Percentiles rank a stretch among this genome's conserved stretches.
phyloP scores from a whole-genome alignment of 2,797 vertebrate species.

The Echiichthys vipera region DNA sequence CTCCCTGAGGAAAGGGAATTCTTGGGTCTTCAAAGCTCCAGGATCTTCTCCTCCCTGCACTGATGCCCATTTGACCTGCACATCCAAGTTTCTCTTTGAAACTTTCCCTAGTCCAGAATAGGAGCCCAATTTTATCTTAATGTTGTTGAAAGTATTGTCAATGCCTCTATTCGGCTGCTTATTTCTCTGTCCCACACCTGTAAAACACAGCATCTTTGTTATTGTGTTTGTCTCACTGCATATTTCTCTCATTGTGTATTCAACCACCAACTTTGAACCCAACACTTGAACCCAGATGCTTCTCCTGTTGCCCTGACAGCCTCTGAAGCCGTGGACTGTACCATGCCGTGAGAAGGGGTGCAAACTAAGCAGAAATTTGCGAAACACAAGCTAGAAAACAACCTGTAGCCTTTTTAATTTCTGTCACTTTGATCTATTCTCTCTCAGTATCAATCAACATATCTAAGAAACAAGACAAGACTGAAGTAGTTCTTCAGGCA shows the following conservation, averaged over 20 bases:
- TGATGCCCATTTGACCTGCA: constrained; percentile 36
- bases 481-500: background rate
- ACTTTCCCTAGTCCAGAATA: constrained; percentile 11
- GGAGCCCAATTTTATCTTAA: constrained; percentile 26
- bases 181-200: background rate
- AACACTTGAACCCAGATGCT: background rate
- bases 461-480: constrained; percentile 22
- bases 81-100: constrained; percentile 26
- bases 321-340: constrained; percentile 21
- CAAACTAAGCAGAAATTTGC: constrained; percentile 17
- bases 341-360: background rate
- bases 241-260: constrained; percentile 16
- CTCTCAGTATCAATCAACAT: constrained; percentile 2
- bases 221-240: constrained; percentile 5
- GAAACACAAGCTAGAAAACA: constrained; percentile 21
- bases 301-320: constrained; percentile 3
- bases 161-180: constrained; percentile 2
- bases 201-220: constrained; percentile 10
- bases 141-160: constrained; percentile 11
- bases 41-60: constrained; percentile 48
- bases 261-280: background rate
- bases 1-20: constrained; percentile 44
- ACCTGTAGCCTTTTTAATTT: constrained; percentile 15
- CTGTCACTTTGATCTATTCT: constrained; percentile 16
- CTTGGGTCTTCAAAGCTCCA: constrained; percentile 43